A percentile compares a stretch with the other conserved stretches of the same genome.
Evolutionary conservation across 2,888 invertebrate species (phyloP).

Genomic region (Sphaerophoria rueppellii): DNA sequence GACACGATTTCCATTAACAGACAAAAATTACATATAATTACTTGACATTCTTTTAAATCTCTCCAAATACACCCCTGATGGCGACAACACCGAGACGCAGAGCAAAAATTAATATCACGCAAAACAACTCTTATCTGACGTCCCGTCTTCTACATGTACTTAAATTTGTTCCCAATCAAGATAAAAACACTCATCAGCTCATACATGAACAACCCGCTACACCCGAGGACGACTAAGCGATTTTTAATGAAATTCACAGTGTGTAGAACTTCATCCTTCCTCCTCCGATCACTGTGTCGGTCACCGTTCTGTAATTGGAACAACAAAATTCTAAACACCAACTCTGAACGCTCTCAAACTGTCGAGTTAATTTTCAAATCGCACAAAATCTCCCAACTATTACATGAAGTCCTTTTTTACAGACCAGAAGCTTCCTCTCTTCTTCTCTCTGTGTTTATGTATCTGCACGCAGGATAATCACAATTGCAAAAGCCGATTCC

Average conservation of each 20-base stretch:
- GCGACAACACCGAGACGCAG: not conserved
- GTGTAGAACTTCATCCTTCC: not conserved
- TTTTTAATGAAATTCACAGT: slow-evolving; percentile 51
- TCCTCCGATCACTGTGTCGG: not conserved
- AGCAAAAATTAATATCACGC: not conserved
- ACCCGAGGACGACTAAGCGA: slow-evolving; percentile 37
- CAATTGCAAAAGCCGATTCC: slow-evolving; percentile 68
- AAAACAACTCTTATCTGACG: not conserved
- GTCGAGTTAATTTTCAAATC: slow-evolving; percentile 61
- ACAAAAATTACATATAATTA: not conserved
- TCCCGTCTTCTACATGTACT: not conserved
- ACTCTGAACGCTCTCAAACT: slow-evolving; percentile 34
- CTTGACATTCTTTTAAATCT: not conserved
- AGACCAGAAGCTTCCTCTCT: not conserved
- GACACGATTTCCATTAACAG: not conserved
- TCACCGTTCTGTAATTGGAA: slow-evolving; percentile 10
- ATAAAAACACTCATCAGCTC: slow-evolving; percentile 11
- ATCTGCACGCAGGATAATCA: slow-evolving; percentile 51
- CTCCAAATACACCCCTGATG: not conserved
- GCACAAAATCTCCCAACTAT: slow-evolving; percentile 36
- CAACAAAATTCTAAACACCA: slow-evolving; percentile 32
- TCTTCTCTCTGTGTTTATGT: not conserved
- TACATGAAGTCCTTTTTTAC: not conserved
- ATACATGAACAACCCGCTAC: not conserved
- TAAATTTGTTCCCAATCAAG: not conserved